Evolutionary conservation across 2,888 invertebrate species (phyloP), one percentile per base, ranked within the genome.

Genomic region (Drosophila peninsularis): DNA sequence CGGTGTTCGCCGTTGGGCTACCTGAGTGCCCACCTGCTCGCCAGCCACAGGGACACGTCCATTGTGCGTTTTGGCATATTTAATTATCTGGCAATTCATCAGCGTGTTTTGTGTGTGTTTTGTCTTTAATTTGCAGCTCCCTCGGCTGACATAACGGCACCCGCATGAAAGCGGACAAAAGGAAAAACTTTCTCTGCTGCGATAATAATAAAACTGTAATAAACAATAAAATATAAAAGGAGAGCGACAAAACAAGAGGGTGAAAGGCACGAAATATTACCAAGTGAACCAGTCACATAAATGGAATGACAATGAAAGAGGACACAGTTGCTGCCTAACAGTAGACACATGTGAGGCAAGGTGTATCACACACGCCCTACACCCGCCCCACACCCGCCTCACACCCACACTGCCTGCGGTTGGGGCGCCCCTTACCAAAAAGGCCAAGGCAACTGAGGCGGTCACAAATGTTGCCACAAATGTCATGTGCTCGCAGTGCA

Each of bases 201-300:
- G 73, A 88, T 78, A 80, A 78, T 75, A 73, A 82, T 87, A 80
- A 84, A 80, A 82, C 70, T 41, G 71, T 64, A 80, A 89, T 82
- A 89, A 85, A 89, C 82, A 82, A 87, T 79, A 81, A 80, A 62
- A 63, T 57, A 64, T 58, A 57, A 69, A 34, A 10, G 58, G 52
- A 41, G 57, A 34, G 32, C 24, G 52, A 52, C 24, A 34, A 10
- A 19, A 36, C 24, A 50, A 24, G 24, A 24, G 50, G 10, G 37
- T 9, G 57, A 64, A 64, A 55, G 62, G 53, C 69, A 80, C 67
- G 58, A 60, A 63, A 54, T 61, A 63, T 62, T 62, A 50, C 58
- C 72, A 73, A 75, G 58, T 68, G 66, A 63, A 62, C 61, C 54
- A 62, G 55, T 34, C 56, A 11, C 57, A 71, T 52, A 71, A 74